phyloP scores from a whole-genome alignment of 1,140 invertebrate genomes.

The Eumeta japonica region DNA sequence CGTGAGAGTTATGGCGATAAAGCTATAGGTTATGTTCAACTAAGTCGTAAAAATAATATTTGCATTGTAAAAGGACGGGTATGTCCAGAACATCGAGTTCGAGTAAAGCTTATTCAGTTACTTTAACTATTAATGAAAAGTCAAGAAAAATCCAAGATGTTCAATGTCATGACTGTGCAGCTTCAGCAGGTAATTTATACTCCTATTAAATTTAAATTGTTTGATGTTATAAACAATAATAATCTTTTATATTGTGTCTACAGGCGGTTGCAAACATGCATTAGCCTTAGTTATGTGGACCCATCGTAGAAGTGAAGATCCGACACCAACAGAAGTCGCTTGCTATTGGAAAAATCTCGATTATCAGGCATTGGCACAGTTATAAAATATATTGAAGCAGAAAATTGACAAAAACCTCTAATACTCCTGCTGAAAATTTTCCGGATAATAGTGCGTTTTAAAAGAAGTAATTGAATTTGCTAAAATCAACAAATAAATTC shows the following conservation, averaged over 20 bases:
- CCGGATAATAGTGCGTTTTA: background rate
- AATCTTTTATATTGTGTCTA: slow-evolving; percentile 5
- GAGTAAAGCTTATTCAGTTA: too few relatives aligned
- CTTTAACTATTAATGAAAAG: slow-evolving; percentile 1
- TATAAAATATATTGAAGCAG: slow-evolving; percentile 9
- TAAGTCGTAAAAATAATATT: too few relatives aligned
- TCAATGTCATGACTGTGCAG: slow-evolving; percentile 1
- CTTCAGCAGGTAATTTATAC: slow-evolving; percentile 1
- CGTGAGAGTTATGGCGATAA: too few relatives aligned
- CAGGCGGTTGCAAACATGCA: slow-evolving; percentile 31
- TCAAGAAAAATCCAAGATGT: background rate
- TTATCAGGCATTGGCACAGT: slow-evolving; percentile 13
- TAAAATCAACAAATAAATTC: slow-evolving; percentile 1
- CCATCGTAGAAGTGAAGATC: slow-evolving; percentile 27
- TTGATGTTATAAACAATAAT: slow-evolving; percentile 1
- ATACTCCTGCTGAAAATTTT: slow-evolving; percentile 1
- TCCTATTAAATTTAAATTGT: slow-evolving; percentile 1
- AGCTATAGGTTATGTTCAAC: too few relatives aligned
- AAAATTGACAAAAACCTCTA: background rate
- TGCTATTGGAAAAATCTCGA: slow-evolving; percentile 26
- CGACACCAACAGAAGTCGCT: slow-evolving; percentile 19
- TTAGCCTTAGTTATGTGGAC: slow-evolving; percentile 32
- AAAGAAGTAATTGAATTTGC: background rate
- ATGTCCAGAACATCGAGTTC: too few relatives aligned
- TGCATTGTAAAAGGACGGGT: too few relatives aligned